Evolutionary conservation across 2,888 invertebrate genomes (phyloP).

Genomic region (Melolontha melolontha): DNA sequence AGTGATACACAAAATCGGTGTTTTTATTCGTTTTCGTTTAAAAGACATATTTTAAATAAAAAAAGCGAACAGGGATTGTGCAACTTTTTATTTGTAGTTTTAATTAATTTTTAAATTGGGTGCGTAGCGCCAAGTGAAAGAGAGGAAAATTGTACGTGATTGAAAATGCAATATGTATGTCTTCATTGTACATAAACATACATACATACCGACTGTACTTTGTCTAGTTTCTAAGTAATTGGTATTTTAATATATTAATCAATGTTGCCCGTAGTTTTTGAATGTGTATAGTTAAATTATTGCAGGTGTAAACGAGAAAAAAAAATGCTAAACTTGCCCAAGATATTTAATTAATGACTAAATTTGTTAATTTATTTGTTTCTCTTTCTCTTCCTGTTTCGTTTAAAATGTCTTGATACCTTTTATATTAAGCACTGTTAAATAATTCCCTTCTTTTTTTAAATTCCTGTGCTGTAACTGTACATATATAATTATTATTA

Average conservation of each 20-base stretch:
- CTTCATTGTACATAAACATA: slow-evolving; percentile 60
- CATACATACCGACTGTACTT: slow-evolving; percentile 61
- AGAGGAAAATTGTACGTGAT: slow-evolving; percentile 55
- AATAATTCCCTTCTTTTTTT: slow-evolving; percentile 38
- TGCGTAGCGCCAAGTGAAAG: slow-evolving; percentile 32
- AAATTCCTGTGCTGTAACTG: slow-evolving; percentile 48
- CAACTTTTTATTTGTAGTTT: slow-evolving; percentile 45
- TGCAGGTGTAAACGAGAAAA: slow-evolving; percentile 51
- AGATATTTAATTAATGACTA: slow-evolving; percentile 38
- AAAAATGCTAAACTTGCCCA: slow-evolving; percentile 48
- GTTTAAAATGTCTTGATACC: slow-evolving; percentile 35
- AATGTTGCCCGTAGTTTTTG: slow-evolving; percentile 65
- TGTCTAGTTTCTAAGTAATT: slow-evolving; percentile 64
- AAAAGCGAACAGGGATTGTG: slow-evolving; percentile 42
- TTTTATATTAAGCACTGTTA: slow-evolving; percentile 46
- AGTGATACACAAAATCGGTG: slow-evolving; percentile 41
- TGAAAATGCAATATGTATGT: slow-evolving; percentile 56
- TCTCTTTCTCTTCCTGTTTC: not conserved
- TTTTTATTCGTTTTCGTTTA: slow-evolving; percentile 31
- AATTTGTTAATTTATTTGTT: slow-evolving; percentile 45
- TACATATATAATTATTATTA: slow-evolving; percentile 62
- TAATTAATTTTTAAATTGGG: slow-evolving; percentile 41
- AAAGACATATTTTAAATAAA: slow-evolving; percentile 28
- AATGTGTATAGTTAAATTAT: slow-evolving; percentile 66
- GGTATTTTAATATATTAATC: slow-evolving; percentile 62